Conservation (phyloP, 2,888 invertebrate species). For the Tipula unca region DNA sequence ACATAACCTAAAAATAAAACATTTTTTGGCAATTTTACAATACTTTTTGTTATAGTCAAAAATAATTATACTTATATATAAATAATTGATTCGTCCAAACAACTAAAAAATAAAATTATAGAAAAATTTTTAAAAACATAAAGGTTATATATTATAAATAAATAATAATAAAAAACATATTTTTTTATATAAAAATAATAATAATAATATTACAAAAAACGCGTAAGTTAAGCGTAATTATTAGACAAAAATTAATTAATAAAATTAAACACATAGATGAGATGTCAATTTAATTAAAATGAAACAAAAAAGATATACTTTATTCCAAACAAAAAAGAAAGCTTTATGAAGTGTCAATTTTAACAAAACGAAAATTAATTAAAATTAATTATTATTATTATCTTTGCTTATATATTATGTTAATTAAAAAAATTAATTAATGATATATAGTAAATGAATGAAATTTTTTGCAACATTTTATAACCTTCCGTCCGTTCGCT, state of each 20-base stretch:
- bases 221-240: neutral
- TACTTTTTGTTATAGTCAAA: neutral
- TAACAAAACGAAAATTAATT: neutral
- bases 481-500: constrained; percentile 14
- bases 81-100: neutral
- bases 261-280: neutral
- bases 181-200: neutral
- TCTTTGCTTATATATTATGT: neutral
- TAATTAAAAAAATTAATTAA: neutral
- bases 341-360: neutral
- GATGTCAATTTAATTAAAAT: neutral
- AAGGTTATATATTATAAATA: constrained; percentile 8
- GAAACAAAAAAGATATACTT: neutral
- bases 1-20: neutral
- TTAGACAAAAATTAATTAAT: neutral
- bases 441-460: neutral
- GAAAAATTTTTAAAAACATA: constrained; percentile 1
- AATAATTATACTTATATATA: neutral
- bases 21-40: constrained; percentile 10
- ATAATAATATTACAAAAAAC: neutral
- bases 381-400: neutral
- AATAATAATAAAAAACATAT: neutral
- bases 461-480: neutral
- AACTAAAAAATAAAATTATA: neutral
- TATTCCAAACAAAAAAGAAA: neutral